Evolutionary conservation across 2,888 invertebrate genomes (phyloP).

Genomic region (Cephus rjabovi): DNA sequence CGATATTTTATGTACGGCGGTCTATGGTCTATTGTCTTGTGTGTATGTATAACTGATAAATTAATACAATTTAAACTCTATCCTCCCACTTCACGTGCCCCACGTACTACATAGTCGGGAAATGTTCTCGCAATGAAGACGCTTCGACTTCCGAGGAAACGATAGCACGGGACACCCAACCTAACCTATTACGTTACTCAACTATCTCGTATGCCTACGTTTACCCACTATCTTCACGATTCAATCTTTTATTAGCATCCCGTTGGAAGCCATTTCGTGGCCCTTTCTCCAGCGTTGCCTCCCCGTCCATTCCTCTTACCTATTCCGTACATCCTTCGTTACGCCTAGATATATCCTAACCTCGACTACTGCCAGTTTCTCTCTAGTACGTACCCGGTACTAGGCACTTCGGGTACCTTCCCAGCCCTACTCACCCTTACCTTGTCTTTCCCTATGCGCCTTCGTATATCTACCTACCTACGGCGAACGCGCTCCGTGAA

Average conservation of each 20-base stretch:
- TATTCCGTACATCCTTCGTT: background rate
- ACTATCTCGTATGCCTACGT: background rate
- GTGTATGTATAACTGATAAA: background rate
- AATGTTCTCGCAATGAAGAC: background rate
- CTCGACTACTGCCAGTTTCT: constrained; percentile 46
- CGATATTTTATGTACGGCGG: background rate
- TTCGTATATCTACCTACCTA: background rate
- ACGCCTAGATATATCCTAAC: constrained; percentile 35
- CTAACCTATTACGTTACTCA: background rate
- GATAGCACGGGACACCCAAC: background rate
- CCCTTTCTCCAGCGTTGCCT: constrained; percentile 47
- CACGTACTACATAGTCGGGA: background rate
- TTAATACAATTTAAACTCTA: background rate
- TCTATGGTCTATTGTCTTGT: background rate
- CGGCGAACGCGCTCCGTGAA: background rate
- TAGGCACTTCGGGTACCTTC: background rate
- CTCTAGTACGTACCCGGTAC: background rate
- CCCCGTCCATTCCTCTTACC: constrained; percentile 41
- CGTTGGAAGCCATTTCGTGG: constrained; percentile 59
- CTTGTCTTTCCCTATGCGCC: background rate
- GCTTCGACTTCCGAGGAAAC: background rate
- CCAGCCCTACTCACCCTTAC: background rate
- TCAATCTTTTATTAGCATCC: constrained; percentile 65
- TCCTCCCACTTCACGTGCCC: background rate
- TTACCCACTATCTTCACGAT: constrained; percentile 26